A percentile compares a stretch with the other conserved stretches of the same genome.
These are phyloP conservation scores for Hippocampus zosterae DNA, from an alignment of 2,113 vertebrate genomes.

Conservation along the genomic window DNA sequence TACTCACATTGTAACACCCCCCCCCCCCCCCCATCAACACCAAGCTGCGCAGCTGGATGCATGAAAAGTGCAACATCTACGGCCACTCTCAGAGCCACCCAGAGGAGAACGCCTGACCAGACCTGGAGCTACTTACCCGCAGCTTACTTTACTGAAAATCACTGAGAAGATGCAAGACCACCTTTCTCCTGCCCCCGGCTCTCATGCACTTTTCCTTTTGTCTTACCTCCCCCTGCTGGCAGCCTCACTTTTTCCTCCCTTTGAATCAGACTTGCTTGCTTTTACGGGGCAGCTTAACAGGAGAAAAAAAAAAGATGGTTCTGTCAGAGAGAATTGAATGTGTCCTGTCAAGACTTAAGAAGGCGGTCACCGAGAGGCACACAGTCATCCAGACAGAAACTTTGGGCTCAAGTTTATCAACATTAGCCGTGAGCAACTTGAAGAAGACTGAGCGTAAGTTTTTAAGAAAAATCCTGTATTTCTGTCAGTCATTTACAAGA, in stretches of 20 bases:
- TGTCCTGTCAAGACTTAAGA: conserved; percentile 53
- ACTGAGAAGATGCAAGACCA: conserved; percentile 12
- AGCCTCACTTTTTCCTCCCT: conserved; percentile 55
- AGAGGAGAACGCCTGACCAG: neutral
- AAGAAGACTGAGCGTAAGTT: conserved; percentile 18
- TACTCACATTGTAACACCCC: neutral
- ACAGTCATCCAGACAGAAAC: conserved; percentile 30
- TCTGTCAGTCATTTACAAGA: conserved; percentile 68
- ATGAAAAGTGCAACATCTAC: conserved; percentile 2
- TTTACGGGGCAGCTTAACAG: conserved; percentile 32
- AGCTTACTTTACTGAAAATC: conserved; percentile 21
- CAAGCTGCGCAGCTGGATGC: conserved; percentile 21
- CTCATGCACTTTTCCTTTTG: conserved; percentile 82
- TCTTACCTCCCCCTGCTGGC: conserved; percentile 95
- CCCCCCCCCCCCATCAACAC: neutral
- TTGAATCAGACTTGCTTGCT: neutral
- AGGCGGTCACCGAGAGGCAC: conserved; percentile 10
- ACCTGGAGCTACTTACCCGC: neutral
- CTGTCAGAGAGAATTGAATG: conserved; percentile 43
- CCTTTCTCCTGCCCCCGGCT: neutral
- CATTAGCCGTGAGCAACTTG: conserved; percentile 12
- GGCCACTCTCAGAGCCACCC: conserved; percentile 14
- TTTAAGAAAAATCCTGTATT: conserved; percentile 31
- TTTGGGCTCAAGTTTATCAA: conserved; percentile 18
- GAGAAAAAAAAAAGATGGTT: conserved; percentile 18